A percentile compares a stretch with the other conserved stretches of the same genome.
phyloP scores from a whole-genome alignment of 2,888 invertebrate genomes.

The Cerastis rubricosa region DNA sequence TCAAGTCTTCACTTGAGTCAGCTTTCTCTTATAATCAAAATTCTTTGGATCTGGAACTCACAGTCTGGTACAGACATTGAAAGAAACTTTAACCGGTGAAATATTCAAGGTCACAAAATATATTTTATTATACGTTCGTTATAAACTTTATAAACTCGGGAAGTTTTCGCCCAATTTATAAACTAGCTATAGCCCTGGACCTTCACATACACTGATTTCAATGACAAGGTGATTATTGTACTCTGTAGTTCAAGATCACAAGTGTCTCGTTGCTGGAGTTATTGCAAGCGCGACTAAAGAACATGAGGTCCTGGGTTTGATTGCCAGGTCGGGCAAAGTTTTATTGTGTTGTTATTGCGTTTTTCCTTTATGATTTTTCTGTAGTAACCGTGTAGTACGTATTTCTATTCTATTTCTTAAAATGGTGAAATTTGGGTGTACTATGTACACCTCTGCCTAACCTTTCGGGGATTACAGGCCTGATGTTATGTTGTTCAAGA shows the following conservation, averaged over 20 bases:
- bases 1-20: neutral
- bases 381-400: neutral
- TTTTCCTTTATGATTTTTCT: neutral
- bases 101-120: too few species aligned
- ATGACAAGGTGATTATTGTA: neutral
- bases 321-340: neutral
- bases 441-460: neutral
- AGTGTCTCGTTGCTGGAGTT: neutral
- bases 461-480: neutral
- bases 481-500: too few species aligned
- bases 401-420: too few species aligned
- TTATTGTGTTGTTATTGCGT: neutral
- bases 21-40: neutral
- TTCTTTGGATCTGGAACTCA: neutral
- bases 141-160: too few species aligned
- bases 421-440: neutral
- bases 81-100: too few species aligned
- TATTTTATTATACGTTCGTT: too few species aligned
- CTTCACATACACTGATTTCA: too few species aligned
- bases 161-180: too few species aligned
- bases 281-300: neutral
- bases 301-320: neutral
- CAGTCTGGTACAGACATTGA: neutral
- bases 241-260: neutral
- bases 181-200: neutral